Base-by-base conservation (phyloP, 2,797 vertebrate species). In the Sciurus vulgaris region DNA sequence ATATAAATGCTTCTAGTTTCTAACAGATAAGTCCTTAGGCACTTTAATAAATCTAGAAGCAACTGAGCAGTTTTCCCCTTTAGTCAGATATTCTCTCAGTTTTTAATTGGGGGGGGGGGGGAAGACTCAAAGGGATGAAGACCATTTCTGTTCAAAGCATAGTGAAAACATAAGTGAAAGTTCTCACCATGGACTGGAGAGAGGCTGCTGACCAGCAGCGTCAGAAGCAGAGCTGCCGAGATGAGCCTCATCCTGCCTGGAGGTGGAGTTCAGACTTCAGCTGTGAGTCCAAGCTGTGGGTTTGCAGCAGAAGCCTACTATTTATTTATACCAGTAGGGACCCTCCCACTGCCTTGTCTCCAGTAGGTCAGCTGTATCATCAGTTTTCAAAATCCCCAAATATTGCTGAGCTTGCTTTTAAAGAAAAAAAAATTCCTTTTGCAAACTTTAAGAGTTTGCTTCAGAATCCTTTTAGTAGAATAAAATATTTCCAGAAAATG, bases 401-500 rank as follows among this genome's bases (percentile, higher is more conserved):
- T 97, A 96, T 85, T 97, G 97, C 97, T 97, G 97, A 97, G 95
- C 49, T 96, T 72, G 97, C 97, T 91, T 95, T 96, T 79, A 38
- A 76, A 61, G 1, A 26, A 56, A 65, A 86, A 77, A 8, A 41
- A 94, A 84, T 33, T 51, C 88, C 69, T 89, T 86, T 94, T 93
- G 85, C 44, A 83, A 94, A 94, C 79, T 96, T 67, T 70, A 91
- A 90, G 72, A 77, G 86, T 95, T 90, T 96, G 89, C 73, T 85
- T 91, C 70, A 73, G 44, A 94, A 33, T 33, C 51, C 77, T 92
- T 9, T 85, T 56, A 44, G 38, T 24, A 33, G 44, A 86, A 63
- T 69, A 74, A 94, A 85, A 10, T 69, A 63, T 54, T 79, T 86
- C 51, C 91, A 93, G 56, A 76, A 92, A 85, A 79, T 7, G 28